Base-by-base conservation (phyloP, 2,797 vertebrate species). In the Xyrichtys novacula region DNA sequence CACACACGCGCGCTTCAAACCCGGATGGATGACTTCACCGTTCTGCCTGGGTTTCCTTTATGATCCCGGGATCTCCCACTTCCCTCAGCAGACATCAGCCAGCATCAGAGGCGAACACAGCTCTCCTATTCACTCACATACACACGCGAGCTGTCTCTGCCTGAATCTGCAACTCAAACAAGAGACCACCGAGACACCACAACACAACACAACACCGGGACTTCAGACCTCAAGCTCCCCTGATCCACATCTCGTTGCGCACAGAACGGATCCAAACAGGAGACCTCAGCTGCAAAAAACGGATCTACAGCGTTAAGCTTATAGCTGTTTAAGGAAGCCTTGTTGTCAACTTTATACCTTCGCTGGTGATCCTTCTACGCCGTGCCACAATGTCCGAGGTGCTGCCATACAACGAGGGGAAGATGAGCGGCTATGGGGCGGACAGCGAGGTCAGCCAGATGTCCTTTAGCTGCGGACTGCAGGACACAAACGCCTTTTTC, bases 11-110 rank as follows among this genome's bases (percentile, higher is more conserved):
- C 86, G 87, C 92, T 77, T 76, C 82, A 93, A 91, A 87, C 95
- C 94, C 95, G 94, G 95, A 95, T 96, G 94, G 94, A 97, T 98
- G 96, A 97, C 96, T 98, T 98, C 97, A 97, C 95, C 95, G 93
- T 94, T 96, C 94, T 94, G 94, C 93, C 93, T 88, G 95, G 96
- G 96, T 96, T 97, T 95, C 95, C 96, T 96, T 96, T 96, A 96
- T 97, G 96, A 96, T 96, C 95, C 92, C 94, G 95, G 95, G 96
- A 95, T 95, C 93, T 94, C 94, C 94, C 94, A 91, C 90, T 93
- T 91, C 85, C 88, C 88, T 85, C 92, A 91, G 71, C 93, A 95
- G 91, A 95, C 93, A 88, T 82, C 89, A 92, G 70, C 85, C 80
- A 88, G 91, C 88, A 79, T 66, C 90, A 76, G 80, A 90, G 61